These are phyloP conservation scores for Cheirogaleus major DNA, from an alignment of 2,797 vertebrate species.

Conservation along the genomic window DNA sequence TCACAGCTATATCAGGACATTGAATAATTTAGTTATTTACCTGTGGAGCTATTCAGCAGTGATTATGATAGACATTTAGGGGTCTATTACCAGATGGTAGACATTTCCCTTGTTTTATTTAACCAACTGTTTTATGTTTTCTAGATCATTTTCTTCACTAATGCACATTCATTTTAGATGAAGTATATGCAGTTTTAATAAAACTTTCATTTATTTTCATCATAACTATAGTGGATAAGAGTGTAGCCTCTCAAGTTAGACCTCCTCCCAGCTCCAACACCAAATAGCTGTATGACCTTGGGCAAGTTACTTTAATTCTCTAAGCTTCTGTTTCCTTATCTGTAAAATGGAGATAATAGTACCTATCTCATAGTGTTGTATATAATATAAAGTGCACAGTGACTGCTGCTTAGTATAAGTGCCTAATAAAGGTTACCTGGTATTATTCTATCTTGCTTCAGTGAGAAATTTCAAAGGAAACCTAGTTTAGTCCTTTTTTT, in stretches of 20 bases:
- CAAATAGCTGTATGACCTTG: neutral
- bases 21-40: conserved; percentile 13
- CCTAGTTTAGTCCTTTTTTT: neutral
- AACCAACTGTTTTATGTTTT: conserved; percentile 39
- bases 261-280: neutral
- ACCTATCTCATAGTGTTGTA: neutral
- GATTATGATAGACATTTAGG: neutral
- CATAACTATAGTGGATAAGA: neutral
- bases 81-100: conserved; percentile 6
- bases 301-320: conserved; percentile 46
- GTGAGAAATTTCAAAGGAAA: conserved; percentile 17
- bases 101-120: conserved; percentile 29
- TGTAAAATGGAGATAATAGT: conserved; percentile 26
- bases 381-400: neutral
- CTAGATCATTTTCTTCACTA: conserved; percentile 47
- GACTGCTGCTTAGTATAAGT: neutral
- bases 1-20: neutral
- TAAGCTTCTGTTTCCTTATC: conserved; percentile 12
- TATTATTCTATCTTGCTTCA: conserved; percentile 7
- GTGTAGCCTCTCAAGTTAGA: neutral
- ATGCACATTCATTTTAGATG: conserved; percentile 44
- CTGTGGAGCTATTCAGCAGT: neutral
- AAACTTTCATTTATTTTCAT: conserved; percentile 15
- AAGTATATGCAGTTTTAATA: conserved; percentile 37
- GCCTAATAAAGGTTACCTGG: neutral